Percentiles rank a stretch among this genome's conserved stretches.
Evolutionary conservation across 2,113 vertebrate species (phyloP).

Genomic region (Antennarius striatus): DNA sequence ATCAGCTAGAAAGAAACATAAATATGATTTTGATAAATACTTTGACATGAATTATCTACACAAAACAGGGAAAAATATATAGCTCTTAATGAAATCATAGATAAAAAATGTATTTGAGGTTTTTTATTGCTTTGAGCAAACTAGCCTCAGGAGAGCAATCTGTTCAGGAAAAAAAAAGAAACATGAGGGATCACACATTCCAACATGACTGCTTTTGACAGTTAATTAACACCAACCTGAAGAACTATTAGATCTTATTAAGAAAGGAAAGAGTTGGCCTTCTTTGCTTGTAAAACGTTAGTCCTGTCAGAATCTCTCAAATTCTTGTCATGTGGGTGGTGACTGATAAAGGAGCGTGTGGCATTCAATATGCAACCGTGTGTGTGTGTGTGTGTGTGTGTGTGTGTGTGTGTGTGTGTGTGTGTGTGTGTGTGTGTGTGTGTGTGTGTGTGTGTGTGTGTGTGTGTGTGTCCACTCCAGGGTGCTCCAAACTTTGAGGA

Average conservation of each 20-base stretch:
- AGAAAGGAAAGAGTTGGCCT: conserved; percentile 39
- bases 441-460: conserved; percentile 17
- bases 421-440: not conserved
- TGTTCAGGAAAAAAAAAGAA: not conserved
- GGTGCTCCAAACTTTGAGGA: conserved; percentile 77
- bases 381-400: too few species aligned
- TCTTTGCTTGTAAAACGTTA: not conserved
- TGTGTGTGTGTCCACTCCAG: conserved; percentile 74
- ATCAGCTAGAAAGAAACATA: too few species aligned
- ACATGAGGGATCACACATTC: too few species aligned
- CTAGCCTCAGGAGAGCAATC: not conserved
- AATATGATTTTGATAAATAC: too few species aligned
- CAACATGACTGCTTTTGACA: conserved; percentile 4
- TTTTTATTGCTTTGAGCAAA: not conserved
- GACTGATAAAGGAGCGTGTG: conserved; percentile 63
- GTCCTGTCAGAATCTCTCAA: conserved; percentile 21
- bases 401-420: conserved; percentile 34
- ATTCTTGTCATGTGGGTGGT: conserved; percentile 36
- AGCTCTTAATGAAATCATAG: too few species aligned
- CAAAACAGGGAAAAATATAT: too few species aligned
- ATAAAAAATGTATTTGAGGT: too few species aligned
- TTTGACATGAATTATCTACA: too few species aligned
- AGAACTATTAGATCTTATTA: conserved; percentile 49
- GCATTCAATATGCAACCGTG: conserved; percentile 52
- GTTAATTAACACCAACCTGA: conserved; percentile 38